Evolutionary conservation across 2,797 vertebrate species (phyloP), one percentile per base, ranked within the genome.

Genomic region (Diplodus sargus): DNA sequence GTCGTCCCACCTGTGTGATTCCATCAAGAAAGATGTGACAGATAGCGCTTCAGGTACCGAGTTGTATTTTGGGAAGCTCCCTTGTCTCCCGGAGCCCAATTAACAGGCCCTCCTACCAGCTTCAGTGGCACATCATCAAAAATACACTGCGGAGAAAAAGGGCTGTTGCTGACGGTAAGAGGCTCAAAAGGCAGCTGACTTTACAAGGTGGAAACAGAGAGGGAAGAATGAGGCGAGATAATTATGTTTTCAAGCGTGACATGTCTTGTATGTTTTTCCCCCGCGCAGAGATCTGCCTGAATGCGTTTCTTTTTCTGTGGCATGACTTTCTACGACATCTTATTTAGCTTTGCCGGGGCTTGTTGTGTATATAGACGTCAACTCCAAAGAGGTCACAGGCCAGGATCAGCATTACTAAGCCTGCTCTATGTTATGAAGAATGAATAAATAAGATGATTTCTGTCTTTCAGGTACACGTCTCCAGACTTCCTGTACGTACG

Each of bases 401-500:
- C 30, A 5, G 16, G 11, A 43, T 60, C 13, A 18, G 3, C 30
- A 22, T 34, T 9, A 6, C 17, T 18, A n/a, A 28, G 57, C 20
- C 15, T 56, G 22, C 18, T 69, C 17, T 61, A 22, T n/a, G 54
- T 53, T 60, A 59, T 61, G 23, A 34, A 75, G 17, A 71, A 57
- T 67, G 5, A 57, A 63, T 16, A 63, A 11, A 59, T 22, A 17
- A 25, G 4, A 30, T 48, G 1, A 2, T 34, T 0, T 70, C 10
- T 72, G 61, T 87, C 68, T 83, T 64, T 58, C 84, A 99, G 98
- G 95, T 99, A 99, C 78, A 99, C 97, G 0, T 98, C 97, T 73
- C 97, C 97, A 66, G 98, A 99, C 72, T 97, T 99, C 80, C 92
- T 98, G 79, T 99, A 99, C 57, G 97, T 99, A 17, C 97, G 98